These are phyloP conservation scores for Bombus impatiens DNA, from an alignment of 1,140 invertebrate genomes.

Conservation along the genomic window DNA sequence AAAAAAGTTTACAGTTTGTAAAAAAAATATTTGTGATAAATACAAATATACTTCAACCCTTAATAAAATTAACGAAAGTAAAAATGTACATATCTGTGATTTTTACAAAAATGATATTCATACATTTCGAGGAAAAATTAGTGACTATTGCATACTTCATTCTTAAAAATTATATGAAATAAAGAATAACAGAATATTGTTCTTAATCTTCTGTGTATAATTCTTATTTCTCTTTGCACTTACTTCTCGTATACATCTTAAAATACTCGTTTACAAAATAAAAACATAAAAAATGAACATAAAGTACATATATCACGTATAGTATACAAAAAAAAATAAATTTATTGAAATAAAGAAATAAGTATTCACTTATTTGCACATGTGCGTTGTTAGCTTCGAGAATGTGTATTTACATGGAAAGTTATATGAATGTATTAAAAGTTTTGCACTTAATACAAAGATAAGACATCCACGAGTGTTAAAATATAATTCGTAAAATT, in stretches of 20 bases:
- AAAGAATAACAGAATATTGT: not conserved
- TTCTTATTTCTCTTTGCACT: not conserved
- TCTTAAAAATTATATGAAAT: not conserved
- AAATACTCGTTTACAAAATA: not conserved
- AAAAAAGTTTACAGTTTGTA: not conserved
- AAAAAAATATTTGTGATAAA: not conserved
- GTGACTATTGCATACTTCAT: not conserved
- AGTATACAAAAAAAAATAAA: slow-evolving; percentile 1
- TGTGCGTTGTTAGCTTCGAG: not conserved
- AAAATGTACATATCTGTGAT: not conserved
- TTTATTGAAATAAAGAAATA: not conserved
- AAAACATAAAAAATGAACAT: not conserved
- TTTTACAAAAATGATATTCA: not conserved
- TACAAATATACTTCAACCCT: not conserved
- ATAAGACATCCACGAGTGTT: not conserved
- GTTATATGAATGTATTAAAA: not conserved
- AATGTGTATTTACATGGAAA: slow-evolving; percentile 9
- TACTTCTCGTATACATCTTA: not conserved
- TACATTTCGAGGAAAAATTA: not conserved
- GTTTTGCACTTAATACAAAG: not conserved
- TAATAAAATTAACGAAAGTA: not conserved
- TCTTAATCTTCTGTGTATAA: not conserved
- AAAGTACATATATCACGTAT: not conserved
- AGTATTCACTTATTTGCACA: not conserved
- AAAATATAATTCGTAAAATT: not conserved